Percentiles rank a stretch among this genome's conserved stretches.
Conservation (phyloP, 2,888 invertebrate species). For the Aspidiotus rigidus region DNA sequence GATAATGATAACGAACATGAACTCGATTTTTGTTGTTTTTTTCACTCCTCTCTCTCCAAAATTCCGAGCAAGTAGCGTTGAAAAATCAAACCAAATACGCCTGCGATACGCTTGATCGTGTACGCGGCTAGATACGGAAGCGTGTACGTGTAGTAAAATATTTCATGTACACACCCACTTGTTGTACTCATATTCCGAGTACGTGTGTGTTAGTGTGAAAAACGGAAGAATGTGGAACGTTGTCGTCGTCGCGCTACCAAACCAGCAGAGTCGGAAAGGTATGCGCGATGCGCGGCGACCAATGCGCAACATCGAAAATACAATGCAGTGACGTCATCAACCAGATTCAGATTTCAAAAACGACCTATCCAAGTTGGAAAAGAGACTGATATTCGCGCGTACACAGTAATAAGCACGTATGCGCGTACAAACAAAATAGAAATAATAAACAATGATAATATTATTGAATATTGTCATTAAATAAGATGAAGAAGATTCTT, state of each 20-base stretch:
- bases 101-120: too few species aligned
- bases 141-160: constrained; percentile 3
- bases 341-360: not conserved
- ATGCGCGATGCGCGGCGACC: not conserved
- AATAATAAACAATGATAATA: too few species aligned
- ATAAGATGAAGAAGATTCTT: too few species aligned
- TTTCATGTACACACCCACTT: constrained; percentile 32
- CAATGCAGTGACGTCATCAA: not conserved
- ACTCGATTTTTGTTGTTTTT: too few species aligned
- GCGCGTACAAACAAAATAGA: too few species aligned
- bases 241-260: not conserved
- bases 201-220: constrained; percentile 5
- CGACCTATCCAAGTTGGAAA: not conserved
- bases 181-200: constrained; percentile 14
- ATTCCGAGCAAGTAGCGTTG: too few species aligned
- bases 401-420: not conserved
- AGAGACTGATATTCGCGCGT: not conserved
- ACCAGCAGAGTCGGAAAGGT: not conserved
- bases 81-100: too few species aligned
- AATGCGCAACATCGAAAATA: not conserved
- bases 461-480: too few species aligned
- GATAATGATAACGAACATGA: too few species aligned
- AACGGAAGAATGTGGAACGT: constrained; percentile 11
- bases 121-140: too few species aligned
- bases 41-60: too few species aligned